Evolutionary conservation across 2,113 vertebrate genomes (phyloP), one percentile per base, ranked within the genome.

Genomic region (Orycteropus afer): DNA sequence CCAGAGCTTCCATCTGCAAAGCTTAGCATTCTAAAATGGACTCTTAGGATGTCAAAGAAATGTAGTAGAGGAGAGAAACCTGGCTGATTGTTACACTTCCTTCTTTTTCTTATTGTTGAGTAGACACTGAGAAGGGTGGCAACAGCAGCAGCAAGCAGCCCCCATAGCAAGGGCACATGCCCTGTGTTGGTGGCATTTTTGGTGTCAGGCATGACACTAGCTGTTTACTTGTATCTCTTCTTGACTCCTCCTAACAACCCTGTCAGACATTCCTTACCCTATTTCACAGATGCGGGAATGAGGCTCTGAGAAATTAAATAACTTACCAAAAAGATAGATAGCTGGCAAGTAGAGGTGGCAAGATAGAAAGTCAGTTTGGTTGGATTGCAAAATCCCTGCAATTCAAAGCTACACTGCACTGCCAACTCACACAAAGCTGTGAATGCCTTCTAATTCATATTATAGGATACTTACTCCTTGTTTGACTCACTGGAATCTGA

Each of bases 391-490:
- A 95, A 29, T 45, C 27, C 51, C 59, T 63, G 61, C 71, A 95
- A 15, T 95, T 89, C 73, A 61, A 57, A 86, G 76, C 18, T 47
- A 4, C 1, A n/a, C 15, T 67, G 59, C 15, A 67, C 3, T 85
- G n/a, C 47, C 53, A 87, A 45, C n/a, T 45, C 23, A 5, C 25
- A 12, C 18, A 45, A 93, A 79, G 29, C 37, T 69, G 23, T 73
- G 51, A 55, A 27, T 92, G 29, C 23, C 59, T 87, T 93, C 71
- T 93, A 37, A 83, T 94, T 96, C 95, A 61, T 67, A 49, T 69
- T 67, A 32, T 55, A 94, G 74, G 27, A 67, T 76, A 63, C 55
- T 40, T 53, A 79, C 67, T 92, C 90, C 42, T 69, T 14, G 20
- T 42, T n/a, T 27, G 40, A 53, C 17, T 90, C 86, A 74, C 20